Evolutionary conservation across 2,113 vertebrate species (phyloP).

Genomic region (Channa argus): DNA sequence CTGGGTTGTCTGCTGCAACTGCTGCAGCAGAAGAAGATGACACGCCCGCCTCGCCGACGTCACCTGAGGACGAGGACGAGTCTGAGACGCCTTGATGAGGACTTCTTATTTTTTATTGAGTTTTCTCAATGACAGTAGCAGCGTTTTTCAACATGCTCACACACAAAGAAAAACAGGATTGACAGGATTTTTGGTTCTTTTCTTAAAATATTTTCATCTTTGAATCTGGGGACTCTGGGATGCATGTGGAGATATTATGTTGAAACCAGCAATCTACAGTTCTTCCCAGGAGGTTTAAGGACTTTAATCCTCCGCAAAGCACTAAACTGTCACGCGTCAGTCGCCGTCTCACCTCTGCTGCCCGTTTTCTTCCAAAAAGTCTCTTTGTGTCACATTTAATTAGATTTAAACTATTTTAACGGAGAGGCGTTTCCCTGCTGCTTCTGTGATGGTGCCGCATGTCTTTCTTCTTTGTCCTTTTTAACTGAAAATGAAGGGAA

Average conservation of each 20-base stretch:
- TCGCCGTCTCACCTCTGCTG: conserved; percentile 11
- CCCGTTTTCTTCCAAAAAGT: not conserved
- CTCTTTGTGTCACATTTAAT: conserved; percentile 6
- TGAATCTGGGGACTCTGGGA: not conserved
- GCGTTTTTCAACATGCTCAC: conserved; percentile 10
- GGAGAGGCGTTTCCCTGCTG: conserved; percentile 1
- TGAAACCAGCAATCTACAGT: conserved; percentile 38
- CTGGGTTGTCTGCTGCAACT: not conserved
- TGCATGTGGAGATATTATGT: conserved; percentile 25
- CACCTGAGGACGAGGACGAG: conserved; percentile 78
- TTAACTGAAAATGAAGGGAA: conserved; percentile 15
- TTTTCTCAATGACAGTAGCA: conserved; percentile 9
- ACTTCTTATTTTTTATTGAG: not conserved
- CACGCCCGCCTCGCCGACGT: conserved; percentile 34
- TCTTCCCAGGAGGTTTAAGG: conserved; percentile 41
- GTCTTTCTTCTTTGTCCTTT: conserved; percentile 9
- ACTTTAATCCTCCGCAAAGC: conserved; percentile 40
- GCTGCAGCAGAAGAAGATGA: conserved; percentile 21
- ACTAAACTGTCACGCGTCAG: conserved; percentile 12
- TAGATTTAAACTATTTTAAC: conserved; percentile 10
- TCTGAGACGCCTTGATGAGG: conserved; percentile 74
- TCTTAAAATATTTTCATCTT: conserved; percentile 2
- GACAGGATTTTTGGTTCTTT: conserved; percentile 5
- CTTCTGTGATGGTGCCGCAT: conserved; percentile 36
- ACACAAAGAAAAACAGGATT: not conserved